A percentile compares a stretch with the other conserved stretches of the same genome.
Conservation (phyloP, 2,797 vertebrate species). For the Champsocephalus esox region DNA sequence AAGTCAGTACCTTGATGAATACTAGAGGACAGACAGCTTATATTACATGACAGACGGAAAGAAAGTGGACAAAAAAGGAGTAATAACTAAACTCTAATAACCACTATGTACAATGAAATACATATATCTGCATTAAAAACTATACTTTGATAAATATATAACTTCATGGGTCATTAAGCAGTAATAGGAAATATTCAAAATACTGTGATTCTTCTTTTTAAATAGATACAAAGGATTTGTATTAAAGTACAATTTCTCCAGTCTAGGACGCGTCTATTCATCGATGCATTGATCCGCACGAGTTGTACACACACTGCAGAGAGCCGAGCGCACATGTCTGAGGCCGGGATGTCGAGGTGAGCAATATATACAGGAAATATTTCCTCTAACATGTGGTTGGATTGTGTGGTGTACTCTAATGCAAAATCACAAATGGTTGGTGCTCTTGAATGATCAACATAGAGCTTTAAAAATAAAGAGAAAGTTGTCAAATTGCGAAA, state of each 20-base stretch:
- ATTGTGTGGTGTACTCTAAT: conserved; percentile 28
- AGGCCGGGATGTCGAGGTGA: conserved; percentile 34
- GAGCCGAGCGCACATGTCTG: conserved; percentile 16
- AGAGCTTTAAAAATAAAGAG: conserved; percentile 50
- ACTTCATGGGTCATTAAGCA: conserved; percentile 86
- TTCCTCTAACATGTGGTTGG: conserved; percentile 48
- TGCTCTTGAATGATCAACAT: conserved; percentile 71
- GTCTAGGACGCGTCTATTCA: conserved; percentile 61
- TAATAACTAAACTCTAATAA: conserved; percentile 73
- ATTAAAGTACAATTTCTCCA: conserved; percentile 90
- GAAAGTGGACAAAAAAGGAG: conserved; percentile 45
- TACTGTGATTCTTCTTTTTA: conserved; percentile 89
- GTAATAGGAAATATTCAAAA: conserved; percentile 92
- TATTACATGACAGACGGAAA: conserved; percentile 57
- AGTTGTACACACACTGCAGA: conserved; percentile 15
- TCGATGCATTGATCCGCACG: conserved; percentile 27
- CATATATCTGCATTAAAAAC: conserved; percentile 87
- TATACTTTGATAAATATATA: conserved; percentile 89
- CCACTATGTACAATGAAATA: conserved; percentile 84
- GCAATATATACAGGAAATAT: conserved; percentile 55
- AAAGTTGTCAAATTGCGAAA: conserved; percentile 29
- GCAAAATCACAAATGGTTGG: conserved; percentile 23
- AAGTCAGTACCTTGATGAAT: conserved; percentile 80
- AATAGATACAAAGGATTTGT: conserved; percentile 91
- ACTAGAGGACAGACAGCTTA: conserved; percentile 70